A percentile compares a stretch with the other conserved stretches of the same genome.
phyloP scores from a whole-genome alignment of 2,888 invertebrate genomes.

The Phyllotreta cruciferae region DNA sequence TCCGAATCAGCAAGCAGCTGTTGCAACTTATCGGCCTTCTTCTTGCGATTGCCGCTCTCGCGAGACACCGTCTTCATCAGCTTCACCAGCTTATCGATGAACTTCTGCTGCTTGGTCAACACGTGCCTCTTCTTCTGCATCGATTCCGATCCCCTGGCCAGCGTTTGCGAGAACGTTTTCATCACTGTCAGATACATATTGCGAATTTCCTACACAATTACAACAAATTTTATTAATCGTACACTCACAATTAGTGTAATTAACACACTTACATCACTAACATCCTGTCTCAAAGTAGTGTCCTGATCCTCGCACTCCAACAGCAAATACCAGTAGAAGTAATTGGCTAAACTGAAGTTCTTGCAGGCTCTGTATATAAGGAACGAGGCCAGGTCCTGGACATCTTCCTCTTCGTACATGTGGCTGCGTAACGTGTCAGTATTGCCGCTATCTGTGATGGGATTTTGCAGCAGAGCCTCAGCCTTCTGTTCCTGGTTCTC shows the following conservation, averaged over 20 bases:
- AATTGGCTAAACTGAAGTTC: slow-evolving; percentile 91
- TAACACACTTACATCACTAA: slow-evolving; percentile 51
- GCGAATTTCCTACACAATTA: slow-evolving; percentile 57
- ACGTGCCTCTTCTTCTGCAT: slow-evolving; percentile 79
- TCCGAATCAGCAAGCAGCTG: slow-evolving; percentile 82
- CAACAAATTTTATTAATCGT: neutral
- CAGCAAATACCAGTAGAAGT: slow-evolving; percentile 95
- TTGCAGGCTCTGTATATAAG: slow-evolving; percentile 87
- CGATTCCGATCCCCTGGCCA: slow-evolving; percentile 73
- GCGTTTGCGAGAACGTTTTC: slow-evolving; percentile 79
- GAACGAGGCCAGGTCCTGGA: slow-evolving; percentile 84
- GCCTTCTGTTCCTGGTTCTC: slow-evolving; percentile 49
- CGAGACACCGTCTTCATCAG: slow-evolving; percentile 87
- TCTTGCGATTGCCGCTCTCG: slow-evolving; percentile 90
- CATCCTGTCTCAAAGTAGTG: slow-evolving; percentile 73
- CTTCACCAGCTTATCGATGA: slow-evolving; percentile 89
- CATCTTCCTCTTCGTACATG: slow-evolving; percentile 54
- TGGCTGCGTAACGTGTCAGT: slow-evolving; percentile 64
- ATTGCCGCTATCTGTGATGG: slow-evolving; percentile 60
- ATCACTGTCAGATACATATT: slow-evolving; percentile 92
- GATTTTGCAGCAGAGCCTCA: slow-evolving; percentile 50
- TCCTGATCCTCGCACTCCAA: slow-evolving; percentile 94
- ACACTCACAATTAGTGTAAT: too few relatives aligned
- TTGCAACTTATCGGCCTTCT: slow-evolving; percentile 90
- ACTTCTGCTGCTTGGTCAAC: slow-evolving; percentile 85